Conservation (phyloP, 2,797 vertebrate species). For the Staurois parvus region DNA sequence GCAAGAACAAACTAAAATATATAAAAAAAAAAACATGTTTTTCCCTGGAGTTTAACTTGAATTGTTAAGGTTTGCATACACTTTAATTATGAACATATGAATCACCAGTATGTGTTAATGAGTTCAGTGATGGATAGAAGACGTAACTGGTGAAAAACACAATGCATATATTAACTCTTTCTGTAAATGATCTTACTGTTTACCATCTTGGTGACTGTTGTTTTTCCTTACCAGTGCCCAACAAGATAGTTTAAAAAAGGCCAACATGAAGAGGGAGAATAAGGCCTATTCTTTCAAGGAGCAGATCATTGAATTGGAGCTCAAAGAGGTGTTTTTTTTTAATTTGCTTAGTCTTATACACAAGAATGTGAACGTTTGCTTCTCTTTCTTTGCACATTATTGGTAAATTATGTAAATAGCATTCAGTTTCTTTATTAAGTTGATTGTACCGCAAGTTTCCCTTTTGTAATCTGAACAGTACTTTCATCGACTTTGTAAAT, state of each 20-base stretch:
- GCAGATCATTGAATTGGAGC: slow-evolving; percentile 96
- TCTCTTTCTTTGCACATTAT: neutral
- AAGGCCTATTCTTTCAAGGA: slow-evolving; percentile 98
- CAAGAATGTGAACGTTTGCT: neutral
- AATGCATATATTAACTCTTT: neutral
- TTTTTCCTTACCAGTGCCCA: slow-evolving; percentile 81
- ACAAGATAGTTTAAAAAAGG: slow-evolving; percentile 92
- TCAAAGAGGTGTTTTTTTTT: slow-evolving; percentile 86
- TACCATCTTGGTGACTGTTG: neutral
- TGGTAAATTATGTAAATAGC: neutral
- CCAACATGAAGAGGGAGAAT: slow-evolving; percentile 97
- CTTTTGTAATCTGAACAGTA: no score
- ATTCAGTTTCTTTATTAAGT: no score
- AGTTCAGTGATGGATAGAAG: neutral
- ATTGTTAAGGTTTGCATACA: no score
- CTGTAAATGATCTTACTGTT: neutral
- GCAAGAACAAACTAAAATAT: no score
- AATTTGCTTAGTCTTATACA: neutral
- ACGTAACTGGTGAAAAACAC: neutral
- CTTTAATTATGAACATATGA: no score
- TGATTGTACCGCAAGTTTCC: no score
- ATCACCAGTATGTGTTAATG: no score
- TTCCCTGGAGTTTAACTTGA: no score
- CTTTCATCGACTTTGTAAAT: no score
- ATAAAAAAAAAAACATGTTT: no score